phyloP scores from a whole-genome alignment of 2,888 invertebrate genomes.

The Embidobia sp. region DNA sequence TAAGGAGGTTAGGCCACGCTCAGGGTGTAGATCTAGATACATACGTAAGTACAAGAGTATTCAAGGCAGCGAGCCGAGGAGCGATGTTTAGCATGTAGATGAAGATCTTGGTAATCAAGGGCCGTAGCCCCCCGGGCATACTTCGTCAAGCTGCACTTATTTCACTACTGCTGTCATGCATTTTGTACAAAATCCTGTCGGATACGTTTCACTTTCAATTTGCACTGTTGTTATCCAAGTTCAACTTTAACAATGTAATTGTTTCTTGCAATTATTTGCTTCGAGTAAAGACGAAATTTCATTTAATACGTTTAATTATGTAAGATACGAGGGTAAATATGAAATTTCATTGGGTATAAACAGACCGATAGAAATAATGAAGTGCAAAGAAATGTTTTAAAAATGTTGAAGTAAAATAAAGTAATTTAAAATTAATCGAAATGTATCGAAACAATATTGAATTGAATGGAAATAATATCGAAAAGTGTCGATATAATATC shows the following conservation, averaged over 20 bases:
- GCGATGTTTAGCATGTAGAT: slow-evolving; percentile 81
- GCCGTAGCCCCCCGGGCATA: slow-evolving; percentile 78
- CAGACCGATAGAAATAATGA: too few species aligned
- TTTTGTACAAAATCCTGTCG: slow-evolving; percentile 44
- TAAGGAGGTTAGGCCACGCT: slow-evolving; percentile 64
- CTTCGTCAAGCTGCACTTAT: slow-evolving; percentile 81
- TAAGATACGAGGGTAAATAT: too few species aligned
- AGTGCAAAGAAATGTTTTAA: too few species aligned
- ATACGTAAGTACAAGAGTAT: slow-evolving; percentile 80
- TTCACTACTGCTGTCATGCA: slow-evolving; percentile 69
- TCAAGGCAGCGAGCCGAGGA: slow-evolving; percentile 75
- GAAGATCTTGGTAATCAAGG: slow-evolving; percentile 82
- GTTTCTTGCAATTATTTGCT: background rate
- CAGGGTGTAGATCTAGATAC: slow-evolving; percentile 78
- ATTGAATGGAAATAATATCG: too few species aligned
- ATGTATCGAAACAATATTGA: too few species aligned
- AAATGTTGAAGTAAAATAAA: too few species aligned
- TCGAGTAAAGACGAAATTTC: too few species aligned
- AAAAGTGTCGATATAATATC: too few species aligned
- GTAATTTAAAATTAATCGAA: too few species aligned
- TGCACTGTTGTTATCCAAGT: slow-evolving; percentile 6
- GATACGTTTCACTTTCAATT: slow-evolving; percentile 42
- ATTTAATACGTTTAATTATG: too few species aligned
- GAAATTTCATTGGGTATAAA: too few species aligned
- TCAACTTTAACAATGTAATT: background rate